Conservation (phyloP, 53 echinoderm and acorn worm species). For the Temnopleurus reevesii region DNA sequence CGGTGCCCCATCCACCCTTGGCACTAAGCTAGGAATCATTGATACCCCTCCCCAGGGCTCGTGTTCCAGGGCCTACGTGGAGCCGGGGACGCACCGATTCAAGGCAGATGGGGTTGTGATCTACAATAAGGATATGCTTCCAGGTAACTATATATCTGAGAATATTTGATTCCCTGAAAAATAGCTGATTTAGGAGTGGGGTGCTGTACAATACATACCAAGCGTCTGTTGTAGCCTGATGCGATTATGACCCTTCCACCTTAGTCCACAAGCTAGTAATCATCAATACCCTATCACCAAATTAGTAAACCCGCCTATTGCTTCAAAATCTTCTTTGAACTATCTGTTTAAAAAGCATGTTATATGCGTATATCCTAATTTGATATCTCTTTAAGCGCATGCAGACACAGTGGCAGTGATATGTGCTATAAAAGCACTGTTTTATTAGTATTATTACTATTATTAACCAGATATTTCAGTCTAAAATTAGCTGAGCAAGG, state of each 20-base stretch:
- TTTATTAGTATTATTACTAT: background rate
- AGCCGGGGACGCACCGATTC: slow-evolving; percentile 59
- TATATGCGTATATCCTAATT: too few species aligned
- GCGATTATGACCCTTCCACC: slow-evolving; percentile 48
- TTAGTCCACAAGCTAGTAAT: slow-evolving; percentile 40
- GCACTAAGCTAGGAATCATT: slow-evolving; percentile 43
- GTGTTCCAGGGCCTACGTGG: slow-evolving; percentile 56
- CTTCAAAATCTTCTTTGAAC: too few species aligned
- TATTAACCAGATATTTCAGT: background rate
- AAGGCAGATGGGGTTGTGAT: slow-evolving; percentile 61
- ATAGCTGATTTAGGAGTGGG: too few species aligned
- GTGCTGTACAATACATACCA: slow-evolving; percentile 21
- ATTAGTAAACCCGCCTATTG: too few species aligned
- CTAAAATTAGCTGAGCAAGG: background rate
- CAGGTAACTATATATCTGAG: slow-evolving; percentile 22
- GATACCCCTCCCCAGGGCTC: slow-evolving; percentile 52
- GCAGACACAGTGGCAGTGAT: too few species aligned
- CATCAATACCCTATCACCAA: slow-evolving; percentile 44
- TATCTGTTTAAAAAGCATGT: too few species aligned
- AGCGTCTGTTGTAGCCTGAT: slow-evolving; percentile 41
- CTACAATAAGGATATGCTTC: slow-evolving; percentile 59
- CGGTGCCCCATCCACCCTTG: slow-evolving; percentile 55
- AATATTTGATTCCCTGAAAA: too few species aligned
- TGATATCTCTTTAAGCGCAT: too few species aligned
- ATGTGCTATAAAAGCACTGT: too few species aligned